Evolutionary conservation across 2,888 invertebrate genomes (phyloP).

Genomic region (Rhagonycha fulva): DNA sequence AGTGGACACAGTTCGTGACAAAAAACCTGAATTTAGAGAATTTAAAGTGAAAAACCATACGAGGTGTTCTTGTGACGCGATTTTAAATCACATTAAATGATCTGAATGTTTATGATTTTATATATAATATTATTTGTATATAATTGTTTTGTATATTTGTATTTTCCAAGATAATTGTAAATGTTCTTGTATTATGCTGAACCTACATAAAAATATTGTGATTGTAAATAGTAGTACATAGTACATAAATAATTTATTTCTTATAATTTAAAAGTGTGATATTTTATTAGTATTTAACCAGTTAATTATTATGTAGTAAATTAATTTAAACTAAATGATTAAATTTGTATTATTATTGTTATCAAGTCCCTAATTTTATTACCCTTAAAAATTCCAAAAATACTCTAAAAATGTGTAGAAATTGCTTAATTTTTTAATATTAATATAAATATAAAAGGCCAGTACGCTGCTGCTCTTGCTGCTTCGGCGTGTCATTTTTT

Average conservation of each 20-base stretch:
- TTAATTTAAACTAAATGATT: background rate
- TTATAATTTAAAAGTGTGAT: constrained; percentile 15
- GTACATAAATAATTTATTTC: constrained; percentile 25
- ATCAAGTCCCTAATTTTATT: background rate
- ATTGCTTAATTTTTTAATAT: too few species aligned
- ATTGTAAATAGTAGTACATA: constrained; percentile 25
- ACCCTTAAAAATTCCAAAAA: background rate
- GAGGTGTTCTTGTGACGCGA: constrained; percentile 40
- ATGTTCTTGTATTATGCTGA: background rate
- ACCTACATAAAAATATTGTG: constrained; percentile 6
- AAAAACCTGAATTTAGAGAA: constrained; percentile 31
- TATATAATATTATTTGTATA: background rate
- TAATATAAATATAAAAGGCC: too few species aligned
- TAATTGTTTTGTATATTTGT: background rate
- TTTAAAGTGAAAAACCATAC: constrained; percentile 45
- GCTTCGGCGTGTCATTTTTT: too few species aligned
- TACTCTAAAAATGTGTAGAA: too few species aligned
- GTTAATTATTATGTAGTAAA: background rate
- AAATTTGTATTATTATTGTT: background rate
- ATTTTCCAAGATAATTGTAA: background rate
- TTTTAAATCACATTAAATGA: constrained; percentile 29
- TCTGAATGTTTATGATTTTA: background rate
- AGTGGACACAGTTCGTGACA: constrained; percentile 23
- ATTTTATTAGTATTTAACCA: constrained; percentile 19
- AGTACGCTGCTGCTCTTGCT: too few species aligned